These are phyloP conservation scores for Carcharodon carcharias DNA, from an alignment of 2,797 vertebrate genomes.

Conservation along the genomic window DNA sequence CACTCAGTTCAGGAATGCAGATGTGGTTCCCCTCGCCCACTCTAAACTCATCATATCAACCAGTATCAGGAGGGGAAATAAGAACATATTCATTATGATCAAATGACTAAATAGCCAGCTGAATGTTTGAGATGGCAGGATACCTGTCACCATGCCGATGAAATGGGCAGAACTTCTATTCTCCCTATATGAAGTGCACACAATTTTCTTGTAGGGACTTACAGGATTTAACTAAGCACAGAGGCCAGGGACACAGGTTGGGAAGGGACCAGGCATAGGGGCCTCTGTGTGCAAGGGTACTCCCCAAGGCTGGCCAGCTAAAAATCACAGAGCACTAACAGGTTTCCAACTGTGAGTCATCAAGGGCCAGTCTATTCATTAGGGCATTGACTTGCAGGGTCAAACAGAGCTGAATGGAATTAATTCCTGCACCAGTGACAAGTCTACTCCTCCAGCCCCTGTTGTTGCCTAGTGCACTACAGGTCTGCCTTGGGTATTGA, in stretches of 20 bases:
- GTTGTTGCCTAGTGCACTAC: background rate
- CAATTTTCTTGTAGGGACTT: background rate
- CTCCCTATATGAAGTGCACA: background rate
- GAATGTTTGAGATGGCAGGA: background rate
- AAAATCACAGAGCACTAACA: background rate
- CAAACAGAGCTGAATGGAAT: background rate
- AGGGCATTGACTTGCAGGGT: background rate
- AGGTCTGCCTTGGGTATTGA: background rate
- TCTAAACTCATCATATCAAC: background rate
- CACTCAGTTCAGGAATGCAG: background rate
- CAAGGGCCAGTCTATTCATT: background rate
- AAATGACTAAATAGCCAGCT: background rate
- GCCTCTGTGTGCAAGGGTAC: background rate
- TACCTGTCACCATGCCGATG: no score
- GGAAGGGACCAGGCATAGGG: background rate
- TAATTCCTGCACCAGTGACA: background rate
- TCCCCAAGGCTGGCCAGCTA: background rate
- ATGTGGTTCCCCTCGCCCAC: background rate
- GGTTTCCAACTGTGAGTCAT: background rate
- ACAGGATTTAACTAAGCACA: background rate
- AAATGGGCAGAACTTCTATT: background rate
- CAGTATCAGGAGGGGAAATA: background rate
- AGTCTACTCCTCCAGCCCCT: background rate
- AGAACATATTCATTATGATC: background rate
- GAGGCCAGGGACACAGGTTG: background rate